Conservation (phyloP, 2,113 vertebrate species). For the Toxostoma redivivum region DNA sequence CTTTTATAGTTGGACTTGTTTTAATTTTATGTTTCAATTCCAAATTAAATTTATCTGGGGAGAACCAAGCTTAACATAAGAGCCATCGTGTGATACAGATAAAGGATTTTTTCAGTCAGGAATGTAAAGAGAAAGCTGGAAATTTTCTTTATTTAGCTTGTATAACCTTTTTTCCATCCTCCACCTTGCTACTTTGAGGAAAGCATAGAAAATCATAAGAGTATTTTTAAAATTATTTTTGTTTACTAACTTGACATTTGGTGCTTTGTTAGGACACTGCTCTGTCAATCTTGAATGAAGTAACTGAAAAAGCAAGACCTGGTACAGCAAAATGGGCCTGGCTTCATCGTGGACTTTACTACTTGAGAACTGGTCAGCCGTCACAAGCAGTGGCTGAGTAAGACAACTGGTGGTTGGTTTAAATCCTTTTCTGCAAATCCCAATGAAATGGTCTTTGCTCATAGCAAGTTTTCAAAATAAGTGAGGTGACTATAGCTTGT, state of each 20-base stretch:
- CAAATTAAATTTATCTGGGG: not conserved
- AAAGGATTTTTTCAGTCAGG: not conserved
- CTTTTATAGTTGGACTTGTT: not conserved
- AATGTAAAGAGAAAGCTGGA: not conserved
- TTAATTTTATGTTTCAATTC: not conserved
- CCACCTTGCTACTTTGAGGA: not conserved
- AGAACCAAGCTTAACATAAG: not conserved
- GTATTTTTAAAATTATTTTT: not conserved
- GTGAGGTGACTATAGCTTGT: not conserved
- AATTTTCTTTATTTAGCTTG: not conserved
- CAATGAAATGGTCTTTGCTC: not conserved
- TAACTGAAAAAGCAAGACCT: slow-evolving; percentile 82
- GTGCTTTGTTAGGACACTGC: slow-evolving; percentile 79
- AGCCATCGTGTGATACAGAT: not conserved
- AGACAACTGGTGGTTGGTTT: slow-evolving; percentile 24
- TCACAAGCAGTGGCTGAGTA: slow-evolving; percentile 90
- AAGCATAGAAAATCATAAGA: not conserved
- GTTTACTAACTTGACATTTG: not conserved
- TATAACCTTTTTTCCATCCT: not conserved
- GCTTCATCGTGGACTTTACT: slow-evolving; percentile 90
- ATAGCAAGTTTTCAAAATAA: not conserved
- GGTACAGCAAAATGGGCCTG: slow-evolving; percentile 96
- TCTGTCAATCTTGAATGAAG: slow-evolving; percentile 82
- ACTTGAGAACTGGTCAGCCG: slow-evolving; percentile 84
- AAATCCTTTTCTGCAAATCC: not conserved